phyloP scores from a whole-genome alignment of 2,888 invertebrate species.

The Steinernema hermaphroditum region DNA sequence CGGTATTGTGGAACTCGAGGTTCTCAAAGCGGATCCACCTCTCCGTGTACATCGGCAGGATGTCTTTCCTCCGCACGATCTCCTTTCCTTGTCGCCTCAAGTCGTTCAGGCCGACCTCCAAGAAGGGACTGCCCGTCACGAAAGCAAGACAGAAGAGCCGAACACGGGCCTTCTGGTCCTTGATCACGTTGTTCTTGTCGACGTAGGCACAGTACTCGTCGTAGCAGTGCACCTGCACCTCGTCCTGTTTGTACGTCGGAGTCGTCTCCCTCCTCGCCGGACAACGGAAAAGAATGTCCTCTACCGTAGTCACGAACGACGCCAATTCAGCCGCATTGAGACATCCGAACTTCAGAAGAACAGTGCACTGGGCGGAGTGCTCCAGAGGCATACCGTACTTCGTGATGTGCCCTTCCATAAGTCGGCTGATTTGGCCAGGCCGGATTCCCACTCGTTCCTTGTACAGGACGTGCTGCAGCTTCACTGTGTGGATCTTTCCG shows the following conservation, averaged over 20 bases:
- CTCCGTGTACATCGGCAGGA: slow-evolving; percentile 91
- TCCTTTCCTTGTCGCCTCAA: slow-evolving; percentile 72
- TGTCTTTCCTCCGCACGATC: slow-evolving; percentile 97
- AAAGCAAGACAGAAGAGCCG: slow-evolving; percentile 93
- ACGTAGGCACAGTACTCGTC: slow-evolving; percentile 66
- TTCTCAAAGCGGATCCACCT: slow-evolving; percentile 97
- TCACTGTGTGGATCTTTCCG: slow-evolving; percentile 97
- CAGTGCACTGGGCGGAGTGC: slow-evolving; percentile 93
- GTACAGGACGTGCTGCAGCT: slow-evolving; percentile 94
- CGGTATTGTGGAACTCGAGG: slow-evolving; percentile 91
- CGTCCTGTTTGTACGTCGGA: slow-evolving; percentile 85
- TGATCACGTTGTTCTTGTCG: slow-evolving; percentile 79
- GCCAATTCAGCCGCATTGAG: slow-evolving; percentile 85
- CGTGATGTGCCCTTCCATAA: slow-evolving; percentile 75
- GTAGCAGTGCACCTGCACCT: slow-evolving; percentile 78
- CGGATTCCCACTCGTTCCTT: slow-evolving; percentile 94
- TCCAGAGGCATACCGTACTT: slow-evolving; percentile 90
- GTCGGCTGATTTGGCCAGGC: slow-evolving; percentile 76
- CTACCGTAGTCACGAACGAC: slow-evolving; percentile 85
- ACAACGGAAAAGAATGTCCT: slow-evolving; percentile 86
- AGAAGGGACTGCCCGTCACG: slow-evolving; percentile 91
- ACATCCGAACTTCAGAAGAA: slow-evolving; percentile 91
- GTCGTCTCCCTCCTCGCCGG: slow-evolving; percentile 74
- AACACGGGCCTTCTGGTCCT: slow-evolving; percentile 88
- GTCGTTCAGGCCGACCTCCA: slow-evolving; percentile 96